Evolutionary conservation across 1,140 invertebrate genomes (phyloP).

Genomic region (Cydia fagiglandana): DNA sequence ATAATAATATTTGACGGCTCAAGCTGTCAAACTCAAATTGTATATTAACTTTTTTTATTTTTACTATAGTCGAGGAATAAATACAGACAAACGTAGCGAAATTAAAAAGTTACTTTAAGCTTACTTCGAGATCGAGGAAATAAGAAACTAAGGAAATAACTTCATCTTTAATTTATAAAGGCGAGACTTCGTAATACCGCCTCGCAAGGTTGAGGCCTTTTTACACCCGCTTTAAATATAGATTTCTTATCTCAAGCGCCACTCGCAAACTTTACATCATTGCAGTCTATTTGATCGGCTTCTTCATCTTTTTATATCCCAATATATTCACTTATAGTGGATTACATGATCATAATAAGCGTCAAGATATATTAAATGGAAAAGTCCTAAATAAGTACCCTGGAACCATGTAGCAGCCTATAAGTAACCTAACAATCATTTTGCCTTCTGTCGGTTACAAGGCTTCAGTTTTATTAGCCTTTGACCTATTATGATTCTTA

Average conservation of each 20-base stretch:
- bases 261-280: not conserved
- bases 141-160: slow-evolving; percentile 14
- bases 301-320: not conserved
- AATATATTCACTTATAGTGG: not conserved
- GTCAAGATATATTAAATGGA: no score
- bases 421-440: no score
- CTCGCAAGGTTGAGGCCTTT: not conserved
- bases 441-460: not conserved
- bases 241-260: not conserved
- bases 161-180: slow-evolving; percentile 40
- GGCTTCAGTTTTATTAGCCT: not conserved
- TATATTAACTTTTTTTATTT: slow-evolving; percentile 8
- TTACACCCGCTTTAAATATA: not conserved
- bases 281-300: not conserved
- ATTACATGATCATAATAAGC: not conserved
- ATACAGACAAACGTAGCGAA: not conserved
- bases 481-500: not conserved
- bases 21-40: not conserved
- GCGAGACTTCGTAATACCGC: slow-evolving; percentile 39
- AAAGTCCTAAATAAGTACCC: no score
- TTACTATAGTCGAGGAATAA: not conserved
- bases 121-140: not conserved
- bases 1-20: not conserved
- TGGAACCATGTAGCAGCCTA: no score
- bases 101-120: slow-evolving; percentile 8